Evolutionary conservation across 2,113 vertebrate genomes (phyloP), one percentile per base, ranked within the genome.

Genomic region (Rallus limicola): DNA sequence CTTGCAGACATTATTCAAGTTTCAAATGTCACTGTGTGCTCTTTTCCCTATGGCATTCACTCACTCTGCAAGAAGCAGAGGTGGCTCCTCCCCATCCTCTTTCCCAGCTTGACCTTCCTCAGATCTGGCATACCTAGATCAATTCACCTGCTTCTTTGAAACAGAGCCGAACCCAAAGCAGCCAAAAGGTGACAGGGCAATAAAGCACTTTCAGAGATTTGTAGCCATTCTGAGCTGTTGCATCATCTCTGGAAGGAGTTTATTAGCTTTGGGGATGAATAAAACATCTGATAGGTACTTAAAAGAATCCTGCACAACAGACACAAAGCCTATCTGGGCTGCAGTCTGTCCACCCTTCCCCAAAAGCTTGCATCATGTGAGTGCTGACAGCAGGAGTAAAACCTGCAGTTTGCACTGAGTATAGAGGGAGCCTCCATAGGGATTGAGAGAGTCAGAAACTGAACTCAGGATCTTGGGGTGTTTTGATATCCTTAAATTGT

Each of bases 21-120:
- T 95, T 93, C 74, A 95, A 85, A 94, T 89, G 95, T 77, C 94
- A 95, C n/a, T 2, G 1, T 70, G n/a, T 58, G 50, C 40, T 71
- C 64, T 63, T 89, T 53, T 76, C 52, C 36, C 83, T 34, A 10
- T 26, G 69, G 62, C 63, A 60, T 82, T 78, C 68, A 34, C 5
- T 86, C 46, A 16, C 31, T 21, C 42, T 44, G 18, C 50, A 63
- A 63, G 62, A 77, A 77, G 16, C 26, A 42, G 33, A 20, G 13
- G 29, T 36, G 42, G 42, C 10, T 85, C 8, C 16, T 92, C 44
- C 44, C 25, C 12, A 31, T 31, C 56, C 76, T 48, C 26, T 80
- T 71, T 82, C 48, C 44, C 65, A 82, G 44, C 15, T 46, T 79
- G 91, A 58, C 64, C 58, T 65, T 88, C 77, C 52, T 44, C 53